Evolutionary conservation across 2,888 invertebrate species (phyloP).

Genomic region (Sympetrum striolatum): DNA sequence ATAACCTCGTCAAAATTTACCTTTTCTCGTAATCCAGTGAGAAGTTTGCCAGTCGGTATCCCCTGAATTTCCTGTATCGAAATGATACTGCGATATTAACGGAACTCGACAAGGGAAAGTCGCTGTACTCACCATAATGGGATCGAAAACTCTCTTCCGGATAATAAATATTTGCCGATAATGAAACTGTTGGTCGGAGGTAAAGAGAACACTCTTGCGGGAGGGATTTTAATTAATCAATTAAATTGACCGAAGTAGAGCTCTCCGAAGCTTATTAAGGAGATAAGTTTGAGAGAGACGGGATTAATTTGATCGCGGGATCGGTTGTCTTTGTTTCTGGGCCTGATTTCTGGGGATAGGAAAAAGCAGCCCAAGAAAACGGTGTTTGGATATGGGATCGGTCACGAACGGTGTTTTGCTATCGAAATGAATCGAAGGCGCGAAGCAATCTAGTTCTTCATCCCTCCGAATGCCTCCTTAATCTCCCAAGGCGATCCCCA

Average conservation of each 20-base stretch:
- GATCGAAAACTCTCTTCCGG: background rate
- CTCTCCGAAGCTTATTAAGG: background rate
- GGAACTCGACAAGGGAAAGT: too few relatives aligned
- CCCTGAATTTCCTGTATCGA: too few relatives aligned
- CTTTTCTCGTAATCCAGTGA: too few relatives aligned
- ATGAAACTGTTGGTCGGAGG: background rate
- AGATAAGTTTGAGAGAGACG: background rate
- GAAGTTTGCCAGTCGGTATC: too few relatives aligned
- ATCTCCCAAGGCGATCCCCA: background rate
- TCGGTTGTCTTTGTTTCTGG: background rate
- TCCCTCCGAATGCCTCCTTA: background rate
- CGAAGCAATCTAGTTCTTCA: background rate
- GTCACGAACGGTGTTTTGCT: background rate
- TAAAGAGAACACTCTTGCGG: background rate
- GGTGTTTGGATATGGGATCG: background rate
- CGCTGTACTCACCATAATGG: too few relatives aligned
- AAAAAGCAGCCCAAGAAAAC: background rate
- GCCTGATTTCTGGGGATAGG: background rate
- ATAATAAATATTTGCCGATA: background rate
- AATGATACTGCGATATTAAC: too few relatives aligned
- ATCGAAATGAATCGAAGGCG: constrained; percentile 1
- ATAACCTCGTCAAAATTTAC: too few relatives aligned
- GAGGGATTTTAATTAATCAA: background rate
- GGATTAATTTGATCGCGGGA: constrained; percentile 7
- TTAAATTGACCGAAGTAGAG: background rate